These are phyloP conservation scores for Lepeophtheirus nordmannii DNA, from an alignment of 2,888 invertebrate genomes.

Conservation along the genomic window DNA sequence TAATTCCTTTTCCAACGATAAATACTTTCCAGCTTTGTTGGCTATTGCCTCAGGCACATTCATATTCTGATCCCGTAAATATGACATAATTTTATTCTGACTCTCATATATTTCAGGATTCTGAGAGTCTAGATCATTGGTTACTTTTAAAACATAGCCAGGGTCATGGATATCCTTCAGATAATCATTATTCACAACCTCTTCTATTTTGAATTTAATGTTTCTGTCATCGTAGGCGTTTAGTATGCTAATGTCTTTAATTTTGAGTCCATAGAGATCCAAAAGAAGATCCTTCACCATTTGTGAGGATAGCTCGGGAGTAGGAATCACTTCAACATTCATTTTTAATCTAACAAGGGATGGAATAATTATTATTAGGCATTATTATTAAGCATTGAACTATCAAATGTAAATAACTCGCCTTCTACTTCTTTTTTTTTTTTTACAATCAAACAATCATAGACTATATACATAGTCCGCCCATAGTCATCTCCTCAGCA, in stretches of 20 bases:
- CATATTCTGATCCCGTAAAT: constrained; percentile 48
- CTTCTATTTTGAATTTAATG: constrained; percentile 47
- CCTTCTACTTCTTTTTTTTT: no score
- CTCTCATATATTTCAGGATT: constrained; percentile 51
- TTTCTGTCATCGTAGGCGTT: constrained; percentile 66
- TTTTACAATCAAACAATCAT: no score
- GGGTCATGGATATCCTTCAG: constrained; percentile 28
- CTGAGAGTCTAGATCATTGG: constrained; percentile 63
- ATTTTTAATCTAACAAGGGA: no score
- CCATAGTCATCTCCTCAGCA: no score
- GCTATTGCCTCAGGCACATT: constrained; percentile 53
- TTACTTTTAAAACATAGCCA: constrained; percentile 54
- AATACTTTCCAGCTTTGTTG: constrained; percentile 45
- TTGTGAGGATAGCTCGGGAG: no score
- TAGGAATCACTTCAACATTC: no score
- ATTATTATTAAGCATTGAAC: no score
- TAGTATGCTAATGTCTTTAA: constrained; percentile 44
- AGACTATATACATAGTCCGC: no score
- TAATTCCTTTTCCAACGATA: constrained; percentile 26
- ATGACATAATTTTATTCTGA: constrained; percentile 55
- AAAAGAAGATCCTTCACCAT: no score
- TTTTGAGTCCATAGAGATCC: constrained; percentile 47
- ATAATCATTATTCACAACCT: constrained; percentile 36
- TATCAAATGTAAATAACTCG: no score
- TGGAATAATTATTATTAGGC: no score